Base-by-base conservation (phyloP, 2,113 vertebrate genomes). In the Phalacrocorax brasilianus region DNA sequence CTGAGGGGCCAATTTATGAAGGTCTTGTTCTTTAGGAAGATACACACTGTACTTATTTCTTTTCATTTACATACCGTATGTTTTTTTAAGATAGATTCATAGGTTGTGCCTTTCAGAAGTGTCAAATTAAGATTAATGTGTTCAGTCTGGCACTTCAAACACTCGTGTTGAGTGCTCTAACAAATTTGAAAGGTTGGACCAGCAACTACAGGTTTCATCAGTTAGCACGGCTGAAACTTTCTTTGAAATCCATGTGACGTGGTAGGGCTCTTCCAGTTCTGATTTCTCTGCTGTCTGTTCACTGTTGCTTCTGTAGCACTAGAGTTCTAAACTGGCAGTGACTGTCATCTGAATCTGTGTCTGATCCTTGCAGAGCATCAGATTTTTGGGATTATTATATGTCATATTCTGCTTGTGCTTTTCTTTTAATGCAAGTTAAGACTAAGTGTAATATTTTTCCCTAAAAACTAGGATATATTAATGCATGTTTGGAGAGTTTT, bases 1-100 rank as follows among this genome's bases (percentile, higher is more conserved):
- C 99, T 2, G 99, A 99, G 96, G 99, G 99, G 55, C 99, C 99
- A 21, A 99, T 99, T 91, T 99, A 99, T 50, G 99, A 99, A 97
- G 99, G 99, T 95, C 98, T 99, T 95, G 70, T 96, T 65, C 97
- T 98, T 92, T 98, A 97, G 94, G 91, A 70, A 78, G 92, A 94
- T 42, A 68, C 53, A 67, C 88, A 35, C 90, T 95, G 78, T 86
- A 94, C 79, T 84, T 77, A 63, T 38, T 97, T 85, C 77, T 94
- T 96, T 91, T 91, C 93, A 75, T 86, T 93, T 94, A 77, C 96
- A 89, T 97, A 91, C 89, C 74, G 0, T 96, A 33, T 95, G 75
- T 95, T 80, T 95, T 96, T 93, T 96, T 82, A 94, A 79, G 61
- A 90, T 98, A 98, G 97, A 90, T 95, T 95, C 93, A 95, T 98